These are phyloP conservation scores for Lochmaea capreae DNA, from an alignment of 2,888 invertebrate species.

Conservation along the genomic window DNA sequence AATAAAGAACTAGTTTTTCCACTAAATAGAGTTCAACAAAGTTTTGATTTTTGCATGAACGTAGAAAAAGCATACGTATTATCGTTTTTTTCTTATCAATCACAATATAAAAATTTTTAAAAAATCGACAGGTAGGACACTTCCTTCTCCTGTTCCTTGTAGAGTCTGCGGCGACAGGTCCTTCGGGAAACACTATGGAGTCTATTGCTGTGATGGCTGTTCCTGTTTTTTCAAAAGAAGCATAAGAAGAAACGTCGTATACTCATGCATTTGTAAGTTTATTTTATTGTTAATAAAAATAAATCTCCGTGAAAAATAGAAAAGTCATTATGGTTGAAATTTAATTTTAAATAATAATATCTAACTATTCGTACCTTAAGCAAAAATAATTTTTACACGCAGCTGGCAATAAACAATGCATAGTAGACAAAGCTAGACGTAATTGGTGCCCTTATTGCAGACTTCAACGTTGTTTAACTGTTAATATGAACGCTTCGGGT, in stretches of 20 bases:
- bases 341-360: neutral
- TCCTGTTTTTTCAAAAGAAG: slow-evolving; percentile 91
- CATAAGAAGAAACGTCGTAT: slow-evolving; percentile 77
- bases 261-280: slow-evolving; percentile 80
- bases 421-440: slow-evolving; percentile 82
- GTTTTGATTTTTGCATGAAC: too few relatives aligned
- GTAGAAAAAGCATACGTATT: too few relatives aligned
- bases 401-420: slow-evolving; percentile 80
- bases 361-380: neutral
- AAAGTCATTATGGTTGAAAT: too few relatives aligned
- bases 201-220: slow-evolving; percentile 88
- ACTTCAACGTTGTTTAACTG: slow-evolving; percentile 80
- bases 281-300: too few relatives aligned
- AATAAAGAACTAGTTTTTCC: too few relatives aligned
- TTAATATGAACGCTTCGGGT: slow-evolving; percentile 84
- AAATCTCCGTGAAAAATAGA: too few relatives aligned
- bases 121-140: slow-evolving; percentile 63
- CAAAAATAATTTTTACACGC: slow-evolving; percentile 46
- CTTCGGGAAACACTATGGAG: slow-evolving; percentile 87
- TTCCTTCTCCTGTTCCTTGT: slow-evolving; percentile 77
- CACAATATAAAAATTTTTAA: too few relatives aligned
- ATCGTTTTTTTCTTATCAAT: too few relatives aligned
- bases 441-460: slow-evolving; percentile 92
- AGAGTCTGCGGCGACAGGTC: slow-evolving; percentile 86
- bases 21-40: too few relatives aligned